These are phyloP conservation scores for Drosophila mimetica DNA, from an alignment of 2,888 invertebrate species.

Conservation along the genomic window DNA sequence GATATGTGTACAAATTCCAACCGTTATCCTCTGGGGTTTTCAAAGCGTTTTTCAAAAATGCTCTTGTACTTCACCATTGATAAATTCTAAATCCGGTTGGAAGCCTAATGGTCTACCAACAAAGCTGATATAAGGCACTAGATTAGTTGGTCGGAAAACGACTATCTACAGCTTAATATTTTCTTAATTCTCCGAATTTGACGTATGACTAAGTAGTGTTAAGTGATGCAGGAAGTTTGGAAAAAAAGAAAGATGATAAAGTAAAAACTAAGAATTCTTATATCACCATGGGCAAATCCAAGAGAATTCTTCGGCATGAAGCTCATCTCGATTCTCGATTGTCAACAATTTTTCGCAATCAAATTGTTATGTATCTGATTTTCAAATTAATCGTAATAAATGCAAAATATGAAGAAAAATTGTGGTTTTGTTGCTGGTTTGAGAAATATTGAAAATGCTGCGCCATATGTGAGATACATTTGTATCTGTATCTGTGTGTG, in stretches of 20 bases:
- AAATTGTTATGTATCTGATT: slow-evolving; percentile 20
- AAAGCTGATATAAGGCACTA: background rate
- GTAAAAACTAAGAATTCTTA: background rate
- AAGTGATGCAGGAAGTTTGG: background rate
- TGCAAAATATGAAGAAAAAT: slow-evolving; percentile 34
- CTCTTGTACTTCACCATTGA: background rate
- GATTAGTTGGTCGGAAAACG: background rate
- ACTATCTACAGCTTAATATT: background rate
- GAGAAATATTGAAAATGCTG: slow-evolving; percentile 39
- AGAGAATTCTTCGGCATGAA: background rate
- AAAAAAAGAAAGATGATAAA: slow-evolving; percentile 2
- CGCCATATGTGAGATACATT: slow-evolving; percentile 43
- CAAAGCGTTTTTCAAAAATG: background rate
- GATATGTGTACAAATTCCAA: slow-evolving; percentile 1
- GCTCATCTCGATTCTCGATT: slow-evolving; percentile 1
- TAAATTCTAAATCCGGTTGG: background rate
- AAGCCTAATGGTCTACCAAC: too few relatives aligned
- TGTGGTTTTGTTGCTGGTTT: slow-evolving; percentile 6
- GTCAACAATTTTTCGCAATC: slow-evolving; percentile 14
- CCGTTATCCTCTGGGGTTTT: slow-evolving; percentile 2
- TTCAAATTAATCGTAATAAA: slow-evolving; percentile 44
- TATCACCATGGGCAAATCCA: slow-evolving; percentile 3
- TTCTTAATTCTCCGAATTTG: background rate
- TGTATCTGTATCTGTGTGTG: slow-evolving; percentile 18
- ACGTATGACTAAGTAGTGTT: background rate